These are phyloP conservation scores for Hephaestus fuliginosus DNA, from an alignment of 2,797 vertebrate genomes.

Conservation along the genomic window DNA sequence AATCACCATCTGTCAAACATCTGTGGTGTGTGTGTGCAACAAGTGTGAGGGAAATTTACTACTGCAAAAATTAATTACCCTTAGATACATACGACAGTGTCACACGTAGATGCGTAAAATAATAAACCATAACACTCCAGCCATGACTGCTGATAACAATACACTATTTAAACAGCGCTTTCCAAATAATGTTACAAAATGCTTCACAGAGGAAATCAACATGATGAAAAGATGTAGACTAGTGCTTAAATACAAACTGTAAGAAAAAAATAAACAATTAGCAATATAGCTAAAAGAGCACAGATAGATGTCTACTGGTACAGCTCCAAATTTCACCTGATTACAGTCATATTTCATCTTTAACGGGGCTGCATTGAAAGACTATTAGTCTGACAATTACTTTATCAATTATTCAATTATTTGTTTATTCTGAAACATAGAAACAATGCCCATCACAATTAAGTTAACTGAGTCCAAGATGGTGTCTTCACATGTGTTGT, in stretches of 20 bases:
- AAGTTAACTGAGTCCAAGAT: neutral
- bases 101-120: constrained; percentile 28
- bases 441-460: neutral
- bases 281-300: neutral
- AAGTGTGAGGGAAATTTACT: constrained; percentile 22
- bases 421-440: neutral
- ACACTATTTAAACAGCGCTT: neutral
- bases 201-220: constrained; percentile 5
- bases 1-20: constrained; percentile 59
- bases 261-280: neutral
- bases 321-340: too few relatives aligned
- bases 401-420: neutral
- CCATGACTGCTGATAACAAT: neutral
- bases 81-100: constrained; percentile 5
- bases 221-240: neutral
- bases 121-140: neutral
- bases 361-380: neutral
- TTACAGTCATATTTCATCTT: neutral
- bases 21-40: constrained; percentile 17
- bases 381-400: neutral
- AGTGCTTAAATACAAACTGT: neutral
- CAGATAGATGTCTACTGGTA: neutral
- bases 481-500: neutral
- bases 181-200: neutral
- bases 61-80: constrained; percentile 25